Conservation (phyloP, 2,888 invertebrate genomes). For the Andrena bicolor region DNA sequence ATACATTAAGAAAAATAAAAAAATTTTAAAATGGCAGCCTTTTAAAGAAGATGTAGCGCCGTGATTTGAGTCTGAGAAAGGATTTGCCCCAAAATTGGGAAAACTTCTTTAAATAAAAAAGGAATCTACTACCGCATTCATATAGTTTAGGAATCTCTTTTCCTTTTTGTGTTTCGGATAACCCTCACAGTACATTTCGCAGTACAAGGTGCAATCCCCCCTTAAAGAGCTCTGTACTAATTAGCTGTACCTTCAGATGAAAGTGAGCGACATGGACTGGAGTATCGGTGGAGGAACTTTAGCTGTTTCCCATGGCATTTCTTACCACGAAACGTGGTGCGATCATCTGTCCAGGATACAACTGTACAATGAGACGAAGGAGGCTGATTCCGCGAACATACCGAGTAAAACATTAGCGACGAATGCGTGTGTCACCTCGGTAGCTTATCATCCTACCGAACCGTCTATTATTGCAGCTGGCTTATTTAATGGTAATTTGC, state of each 20-base stretch:
- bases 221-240: not conserved
- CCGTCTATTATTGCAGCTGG: conserved; percentile 86
- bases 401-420: conserved; percentile 77
- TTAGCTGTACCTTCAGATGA: conserved; percentile 72
- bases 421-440: conserved; percentile 84
- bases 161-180: no score
- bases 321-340: conserved; percentile 81
- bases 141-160: no score
- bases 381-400: conserved; percentile 73
- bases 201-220: no score
- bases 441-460: conserved; percentile 86
- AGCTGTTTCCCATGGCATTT: conserved; percentile 76
- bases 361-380: conserved; percentile 78
- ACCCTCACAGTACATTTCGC: no score
- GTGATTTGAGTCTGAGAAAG: no score
- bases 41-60: no score
- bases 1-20: no score
- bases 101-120: no score
- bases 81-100: no score
- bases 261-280: conserved; percentile 81
- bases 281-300: conserved; percentile 81
- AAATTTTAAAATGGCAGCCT: no score
- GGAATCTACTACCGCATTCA: no score
- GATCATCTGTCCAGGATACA: conserved; percentile 80
- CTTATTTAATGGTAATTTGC: conserved; percentile 79